Base-by-base conservation (phyloP, 2,888 invertebrate species). In the Andrena flavipes region DNA sequence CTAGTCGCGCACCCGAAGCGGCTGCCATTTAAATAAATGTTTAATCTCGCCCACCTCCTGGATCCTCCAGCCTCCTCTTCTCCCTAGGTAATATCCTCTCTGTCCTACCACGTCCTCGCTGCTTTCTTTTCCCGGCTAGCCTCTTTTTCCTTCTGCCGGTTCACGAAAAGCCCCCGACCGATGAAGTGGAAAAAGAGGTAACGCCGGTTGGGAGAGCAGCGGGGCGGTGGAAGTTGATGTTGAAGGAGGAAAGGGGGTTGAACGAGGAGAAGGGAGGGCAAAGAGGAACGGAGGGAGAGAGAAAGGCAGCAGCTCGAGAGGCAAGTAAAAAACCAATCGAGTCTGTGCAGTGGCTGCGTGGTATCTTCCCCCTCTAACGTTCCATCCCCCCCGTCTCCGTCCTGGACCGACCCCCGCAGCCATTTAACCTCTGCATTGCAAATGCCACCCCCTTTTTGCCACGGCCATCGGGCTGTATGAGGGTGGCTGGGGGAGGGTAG, bases 351-450 rank as follows among this genome's bases (percentile, higher is more conserved):
- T 88, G 87, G 89, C 88, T 90, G 86, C 80, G 85, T 84, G 73
- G 78, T 77, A 70, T 80, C 87, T 88, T 86, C 80, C 62, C 80
- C 85, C 88, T 75, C 69, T 72, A 75, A 69, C 84, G 68, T 75
- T 60, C 82, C 82, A 74, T 64, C 81, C 81, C 81, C 79, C 79
- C 74, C 63, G 51, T 72, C 73, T 73, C 80, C 83, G 42, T 67
- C 81, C 78, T 79, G 85, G 79, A 85, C 88, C 87, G 86, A 89
- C 88, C 90, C 91, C 90, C 90, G 90, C 90, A 92, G 89, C 92
- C 92, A 93, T 93, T 94, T 93, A 94, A 93, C 92, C 94, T 93
- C 94, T 93, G 94, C 94, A 94, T 94, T 94, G 94, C 93, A 94
- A 94, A 94, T 94, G 92, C 93, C 93, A 93, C 93, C 93, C 93